A percentile compares a stretch with the other conserved stretches of the same genome.
phyloP scores from a whole-genome alignment of 2,888 invertebrate genomes.

The Allophyes oxyacanthae region DNA sequence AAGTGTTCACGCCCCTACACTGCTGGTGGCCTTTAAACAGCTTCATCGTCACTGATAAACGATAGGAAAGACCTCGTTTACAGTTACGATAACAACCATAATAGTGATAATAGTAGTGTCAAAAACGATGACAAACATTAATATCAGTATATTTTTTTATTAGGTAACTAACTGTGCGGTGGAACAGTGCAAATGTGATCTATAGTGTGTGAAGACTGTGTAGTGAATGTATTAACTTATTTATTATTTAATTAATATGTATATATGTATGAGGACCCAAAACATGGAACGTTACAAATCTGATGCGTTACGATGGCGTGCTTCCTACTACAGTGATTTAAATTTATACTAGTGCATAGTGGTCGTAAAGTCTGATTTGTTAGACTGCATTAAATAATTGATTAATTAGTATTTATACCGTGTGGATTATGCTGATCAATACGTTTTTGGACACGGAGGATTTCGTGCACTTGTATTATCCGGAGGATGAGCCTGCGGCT shows the following conservation, averaged over 20 bases:
- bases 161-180: slow-evolving; percentile 74
- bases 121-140: slow-evolving; percentile 38
- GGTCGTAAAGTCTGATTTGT: slow-evolving; percentile 78
- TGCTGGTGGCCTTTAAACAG: slow-evolving; percentile 56
- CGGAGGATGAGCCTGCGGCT: slow-evolving; percentile 83
- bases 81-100: slow-evolving; percentile 49
- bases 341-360: slow-evolving; percentile 71
- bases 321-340: slow-evolving; percentile 77
- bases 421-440: slow-evolving; percentile 87
- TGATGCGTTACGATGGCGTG: slow-evolving; percentile 76
- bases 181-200: slow-evolving; percentile 82
- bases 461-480: slow-evolving; percentile 87
- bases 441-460: slow-evolving; percentile 88
- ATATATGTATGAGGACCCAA: slow-evolving; percentile 65
- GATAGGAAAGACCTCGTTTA: slow-evolving; percentile 53
- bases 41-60: slow-evolving; percentile 55
- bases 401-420: slow-evolving; percentile 77
- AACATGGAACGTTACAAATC: slow-evolving; percentile 82
- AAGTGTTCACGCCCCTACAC: slow-evolving; percentile 30
- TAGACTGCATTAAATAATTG: slow-evolving; percentile 81
- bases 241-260: slow-evolving; percentile 66
- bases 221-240: slow-evolving; percentile 75
- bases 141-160: slow-evolving; percentile 55
- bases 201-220: slow-evolving; percentile 81
- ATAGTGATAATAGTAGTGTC: slow-evolving; percentile 53